Base-by-base conservation (phyloP, 2,797 vertebrate species). In the Halcyon smyrnensis region DNA sequence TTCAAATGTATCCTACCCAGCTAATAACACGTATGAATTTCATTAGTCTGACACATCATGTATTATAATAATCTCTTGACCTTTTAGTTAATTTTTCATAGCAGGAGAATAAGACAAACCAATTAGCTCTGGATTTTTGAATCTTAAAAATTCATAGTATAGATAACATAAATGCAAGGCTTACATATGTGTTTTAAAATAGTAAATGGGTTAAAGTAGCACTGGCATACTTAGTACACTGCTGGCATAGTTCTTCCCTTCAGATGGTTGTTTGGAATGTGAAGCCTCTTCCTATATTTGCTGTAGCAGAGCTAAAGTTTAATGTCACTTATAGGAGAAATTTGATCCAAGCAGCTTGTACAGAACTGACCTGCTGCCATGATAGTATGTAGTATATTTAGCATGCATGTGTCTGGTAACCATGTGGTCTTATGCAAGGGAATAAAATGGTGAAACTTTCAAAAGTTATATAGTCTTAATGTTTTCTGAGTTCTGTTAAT, bases 201-300 rank as follows among this genome's bases (percentile, higher is more conserved):
- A 95, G 92, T 81, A 94, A 96, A 85, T 65, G 82, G 92, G 70
- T 96, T 96, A 91, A 95, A 95, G 91, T 75, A 91, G 89, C 69
- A 46, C 63, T 81, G 92, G 82, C 54, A 27, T 75, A 20, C 78
- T 90, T 56, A 63, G 43, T 93, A 23, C 78, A 93, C 60, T 91
- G 21, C 71, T 94, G 94, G 94, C 89, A 56, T 77, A 71, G 68
- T 60, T 89, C 57, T 91, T 78, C 65, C 68, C 76, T 95, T 97
- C 73, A 92, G 73, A 93, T 96, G 84, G 70, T 59, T 69, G 73
- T 80, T 83, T 54, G 82, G 79, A 92, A 96, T 92, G 92, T 53
- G 81, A 87, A 78, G 75, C 90, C 77, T 93, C 87, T 94, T 91
- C 82, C 77, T 95, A 27, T 87, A 63, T 91, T 87, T 95, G 91